These are phyloP conservation scores for Pristionchus pacificus DNA, from an alignment of 1,140 invertebrate genomes.

Conservation along the genomic window DNA sequence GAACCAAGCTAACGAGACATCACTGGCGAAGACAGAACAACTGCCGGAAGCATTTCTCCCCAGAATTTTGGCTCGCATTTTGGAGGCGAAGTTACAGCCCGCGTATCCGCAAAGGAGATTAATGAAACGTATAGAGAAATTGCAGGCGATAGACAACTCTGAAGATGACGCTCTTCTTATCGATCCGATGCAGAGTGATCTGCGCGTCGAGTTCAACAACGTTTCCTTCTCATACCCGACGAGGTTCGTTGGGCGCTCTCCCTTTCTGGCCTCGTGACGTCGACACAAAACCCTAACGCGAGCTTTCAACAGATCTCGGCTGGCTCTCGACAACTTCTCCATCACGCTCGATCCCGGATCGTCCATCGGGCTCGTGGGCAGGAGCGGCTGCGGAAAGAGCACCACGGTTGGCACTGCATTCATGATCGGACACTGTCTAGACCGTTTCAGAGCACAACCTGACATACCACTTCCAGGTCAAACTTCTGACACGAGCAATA, in stretches of 20 bases:
- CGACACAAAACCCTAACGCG: background rate
- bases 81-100: too few relatives aligned
- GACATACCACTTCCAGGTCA: background rate
- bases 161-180: too few relatives aligned
- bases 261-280: background rate
- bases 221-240: background rate
- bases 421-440: background rate
- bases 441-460: too few relatives aligned
- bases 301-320: background rate
- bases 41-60: too few relatives aligned
- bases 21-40: background rate
- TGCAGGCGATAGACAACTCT: too few relatives aligned
- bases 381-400: background rate
- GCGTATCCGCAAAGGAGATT: too few relatives aligned
- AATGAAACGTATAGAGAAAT: too few relatives aligned
- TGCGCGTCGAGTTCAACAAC: background rate
- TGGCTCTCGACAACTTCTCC: background rate
- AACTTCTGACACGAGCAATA: background rate
- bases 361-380: background rate
- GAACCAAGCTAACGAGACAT: background rate
- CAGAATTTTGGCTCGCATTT: too few relatives aligned
- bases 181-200: too few relatives aligned
- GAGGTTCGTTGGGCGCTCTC: background rate
- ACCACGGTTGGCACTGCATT: background rate
- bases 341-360: background rate